Conservation (phyloP, 2,113 vertebrate species). For the Menura novaehollandiae region DNA sequence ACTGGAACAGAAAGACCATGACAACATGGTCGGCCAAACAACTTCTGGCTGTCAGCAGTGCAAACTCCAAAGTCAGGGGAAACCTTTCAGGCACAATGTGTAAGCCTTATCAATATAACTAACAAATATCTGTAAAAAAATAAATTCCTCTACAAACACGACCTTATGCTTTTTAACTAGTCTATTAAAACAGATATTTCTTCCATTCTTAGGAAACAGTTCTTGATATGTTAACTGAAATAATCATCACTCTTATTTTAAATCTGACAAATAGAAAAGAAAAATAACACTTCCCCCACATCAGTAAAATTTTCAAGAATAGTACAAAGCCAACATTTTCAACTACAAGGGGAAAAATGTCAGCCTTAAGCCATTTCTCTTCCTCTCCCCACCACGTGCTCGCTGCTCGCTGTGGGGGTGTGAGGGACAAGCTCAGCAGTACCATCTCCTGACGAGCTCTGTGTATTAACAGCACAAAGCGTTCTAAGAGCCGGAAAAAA, state of each 20-base stretch:
- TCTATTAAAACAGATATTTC: neutral
- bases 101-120: rapidly evolving
- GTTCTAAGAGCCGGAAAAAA: rapidly evolving
- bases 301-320: rapidly evolving
- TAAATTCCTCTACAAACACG: neutral
- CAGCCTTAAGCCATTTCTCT: rapidly evolving
- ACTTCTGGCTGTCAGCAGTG: neutral
- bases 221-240: neutral
- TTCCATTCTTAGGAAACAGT: neutral
- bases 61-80: neutral
- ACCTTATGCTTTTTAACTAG: neutral
- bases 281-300: neutral
- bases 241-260: neutral
- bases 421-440: rapidly evolving
- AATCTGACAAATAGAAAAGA: rapidly evolving
- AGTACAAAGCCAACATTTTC: neutral
- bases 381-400: neutral
- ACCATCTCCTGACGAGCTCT: rapidly evolving
- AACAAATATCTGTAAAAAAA: neutral
- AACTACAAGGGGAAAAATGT: rapidly evolving
- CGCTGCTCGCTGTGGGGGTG: rapidly evolving
- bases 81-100: rapidly evolving
- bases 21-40: neutral
- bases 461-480: rapidly evolving
- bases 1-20: neutral